A percentile compares a stretch with the other conserved stretches of the same genome.
Evolutionary conservation across 2,113 vertebrate genomes (phyloP).

Genomic region (Rhinichthys klamathensis): DNA sequence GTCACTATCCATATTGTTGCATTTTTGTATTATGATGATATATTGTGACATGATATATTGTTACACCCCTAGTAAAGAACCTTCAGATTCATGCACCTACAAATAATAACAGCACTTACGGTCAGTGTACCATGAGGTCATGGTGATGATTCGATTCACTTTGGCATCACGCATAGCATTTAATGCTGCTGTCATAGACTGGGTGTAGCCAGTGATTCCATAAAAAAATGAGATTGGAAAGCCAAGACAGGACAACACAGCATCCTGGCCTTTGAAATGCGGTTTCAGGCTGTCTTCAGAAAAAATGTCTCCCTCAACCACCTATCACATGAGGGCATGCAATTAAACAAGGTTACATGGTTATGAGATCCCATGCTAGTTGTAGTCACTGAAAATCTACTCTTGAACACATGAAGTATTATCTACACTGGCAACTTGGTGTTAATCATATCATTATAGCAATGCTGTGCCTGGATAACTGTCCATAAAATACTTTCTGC

Average conservation of each 20-base stretch:
- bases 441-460: not conserved
- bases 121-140: conserved; percentile 83
- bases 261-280: conserved; percentile 77
- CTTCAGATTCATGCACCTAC: too few relatives aligned
- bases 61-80: not conserved
- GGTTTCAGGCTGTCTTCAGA: conserved; percentile 69
- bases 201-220: conserved; percentile 75
- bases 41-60: too few relatives aligned
- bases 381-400: not conserved
- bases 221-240: conserved; percentile 72
- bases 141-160: conserved; percentile 75
- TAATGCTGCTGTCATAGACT: conserved; percentile 69
- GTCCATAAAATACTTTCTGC: not conserved
- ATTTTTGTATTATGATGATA: too few relatives aligned
- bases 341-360: not conserved
- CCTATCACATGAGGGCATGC: conserved; percentile 15
- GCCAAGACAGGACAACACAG: conserved; percentile 80
- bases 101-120: conserved; percentile 69
- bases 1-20: too few relatives aligned
- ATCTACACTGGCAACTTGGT: not conserved
- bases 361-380: not conserved
- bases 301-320: conserved; percentile 76
- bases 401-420: not conserved
- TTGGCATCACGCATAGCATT: conserved; percentile 71
- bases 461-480: not conserved